These are phyloP conservation scores for Drosophila mojavensis DNA, from an alignment of 1,140 invertebrate species.

Conservation along the genomic window DNA sequence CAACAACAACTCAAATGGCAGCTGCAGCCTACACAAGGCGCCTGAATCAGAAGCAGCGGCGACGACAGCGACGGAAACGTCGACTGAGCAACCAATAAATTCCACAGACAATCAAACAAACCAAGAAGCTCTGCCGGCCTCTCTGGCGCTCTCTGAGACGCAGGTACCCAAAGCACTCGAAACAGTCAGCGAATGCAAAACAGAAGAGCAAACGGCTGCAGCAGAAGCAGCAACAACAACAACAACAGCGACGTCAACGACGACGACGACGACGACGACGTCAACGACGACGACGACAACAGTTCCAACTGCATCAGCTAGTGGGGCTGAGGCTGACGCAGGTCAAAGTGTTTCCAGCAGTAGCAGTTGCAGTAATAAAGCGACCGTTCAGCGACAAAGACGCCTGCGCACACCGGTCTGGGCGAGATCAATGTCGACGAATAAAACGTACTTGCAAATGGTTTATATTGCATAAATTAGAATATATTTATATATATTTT, in stretches of 20 bases:
- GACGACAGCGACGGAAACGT: not conserved
- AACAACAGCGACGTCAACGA: not conserved
- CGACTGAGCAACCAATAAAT: not conserved
- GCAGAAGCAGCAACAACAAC: not conserved
- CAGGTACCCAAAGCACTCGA: constrained; percentile 6
- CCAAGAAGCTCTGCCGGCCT: too few relatives aligned
- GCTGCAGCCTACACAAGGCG: constrained; percentile 50
- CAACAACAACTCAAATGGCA: constrained; percentile 69
- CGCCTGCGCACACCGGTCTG: constrained; percentile 90
- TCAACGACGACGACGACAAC: not conserved
- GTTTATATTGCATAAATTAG: constrained; percentile 51
- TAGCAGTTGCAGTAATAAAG: constrained; percentile 83
- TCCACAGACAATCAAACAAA: constrained; percentile 69
- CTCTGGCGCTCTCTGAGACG: too few relatives aligned
- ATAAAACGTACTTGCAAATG: constrained; percentile 83
- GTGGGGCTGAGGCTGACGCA: constrained; percentile 15
- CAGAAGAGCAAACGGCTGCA: constrained; percentile 22
- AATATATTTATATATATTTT: constrained; percentile 58
- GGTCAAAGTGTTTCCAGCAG: constrained; percentile 73
- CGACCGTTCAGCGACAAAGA: constrained; percentile 84
- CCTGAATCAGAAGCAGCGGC: not conserved
- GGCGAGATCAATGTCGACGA: constrained; percentile 87
- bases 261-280: constrained; percentile 7
- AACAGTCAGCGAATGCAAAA: constrained; percentile 1
- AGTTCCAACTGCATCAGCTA: not conserved